These are phyloP conservation scores for Dexiosoma caninum DNA, from an alignment of 2,888 invertebrate species.

Conservation along the genomic window DNA sequence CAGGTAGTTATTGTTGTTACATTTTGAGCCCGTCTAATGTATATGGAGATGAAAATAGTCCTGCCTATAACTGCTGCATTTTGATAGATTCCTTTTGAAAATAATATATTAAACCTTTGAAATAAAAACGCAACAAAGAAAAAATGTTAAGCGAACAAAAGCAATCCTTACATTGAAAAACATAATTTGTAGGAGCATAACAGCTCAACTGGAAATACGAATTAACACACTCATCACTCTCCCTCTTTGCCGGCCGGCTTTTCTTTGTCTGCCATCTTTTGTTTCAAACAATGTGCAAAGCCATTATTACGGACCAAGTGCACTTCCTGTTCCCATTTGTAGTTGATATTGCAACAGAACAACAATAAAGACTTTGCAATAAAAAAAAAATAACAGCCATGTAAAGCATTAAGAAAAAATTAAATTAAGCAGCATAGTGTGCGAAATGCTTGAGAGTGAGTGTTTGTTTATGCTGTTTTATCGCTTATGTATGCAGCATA, in stretches of 20 bases:
- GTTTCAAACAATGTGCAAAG: slow-evolving; percentile 46
- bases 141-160: not conserved
- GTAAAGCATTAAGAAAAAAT: not conserved
- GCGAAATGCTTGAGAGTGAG: not conserved
- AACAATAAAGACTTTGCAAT: slow-evolving; percentile 3
- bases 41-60: too few species aligned
- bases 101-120: too few species aligned
- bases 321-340: slow-evolving; percentile 59
- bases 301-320: slow-evolving; percentile 53
- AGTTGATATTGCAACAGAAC: slow-evolving; percentile 38
- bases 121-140: not conserved
- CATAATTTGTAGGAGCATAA: slow-evolving; percentile 26
- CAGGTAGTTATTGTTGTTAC: too few species aligned
- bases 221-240: slow-evolving; percentile 56
- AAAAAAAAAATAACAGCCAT: slow-evolving; percentile 14
- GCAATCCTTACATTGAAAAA: not conserved
- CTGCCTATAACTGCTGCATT: too few species aligned
- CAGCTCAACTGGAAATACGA: slow-evolving; percentile 52
- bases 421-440: not conserved
- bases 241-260: not conserved
- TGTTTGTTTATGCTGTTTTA: not conserved
- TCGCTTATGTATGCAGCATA: not conserved
- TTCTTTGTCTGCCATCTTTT: slow-evolving; percentile 12
- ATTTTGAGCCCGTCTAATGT: too few species aligned
- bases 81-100: too few species aligned